phyloP scores from a whole-genome alignment of 2,888 invertebrate genomes.

The Seira musarum region DNA sequence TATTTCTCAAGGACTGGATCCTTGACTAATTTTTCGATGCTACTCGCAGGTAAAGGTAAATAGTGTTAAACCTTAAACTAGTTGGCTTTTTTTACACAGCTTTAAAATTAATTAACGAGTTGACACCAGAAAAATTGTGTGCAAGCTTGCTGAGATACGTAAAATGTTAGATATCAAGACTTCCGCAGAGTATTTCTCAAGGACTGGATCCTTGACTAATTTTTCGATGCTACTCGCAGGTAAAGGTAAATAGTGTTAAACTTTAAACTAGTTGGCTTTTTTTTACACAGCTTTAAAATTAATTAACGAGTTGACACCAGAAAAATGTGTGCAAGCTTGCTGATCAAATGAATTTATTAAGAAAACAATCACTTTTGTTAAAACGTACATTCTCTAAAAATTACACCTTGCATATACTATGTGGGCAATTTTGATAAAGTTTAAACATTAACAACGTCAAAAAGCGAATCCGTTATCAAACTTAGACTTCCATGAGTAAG shows the following conservation, averaged over 20 bases:
- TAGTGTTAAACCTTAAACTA: slow-evolving; percentile 68
- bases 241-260: slow-evolving; percentile 75
- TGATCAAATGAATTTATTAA: too few species aligned
- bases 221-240: slow-evolving; percentile 96
- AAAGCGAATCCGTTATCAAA: too few species aligned
- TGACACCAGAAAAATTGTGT: too few species aligned
- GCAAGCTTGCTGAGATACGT: too few species aligned
- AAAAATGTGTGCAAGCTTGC: too few species aligned
- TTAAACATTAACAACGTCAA: too few species aligned
- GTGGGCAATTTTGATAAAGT: too few species aligned
- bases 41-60: slow-evolving; percentile 87
- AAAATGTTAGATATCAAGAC: slow-evolving; percentile 93
- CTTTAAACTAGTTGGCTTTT: slow-evolving; percentile 6
- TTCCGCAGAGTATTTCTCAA: slow-evolving; percentile 90
- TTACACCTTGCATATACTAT: too few species aligned
- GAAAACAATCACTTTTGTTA: too few species aligned
- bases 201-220: slow-evolving; percentile 91
- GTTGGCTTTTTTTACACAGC: slow-evolving; percentile 21
- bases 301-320: slow-evolving; percentile 15
- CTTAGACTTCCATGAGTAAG: too few species aligned
- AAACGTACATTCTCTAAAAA: too few species aligned
- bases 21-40: slow-evolving; percentile 95
- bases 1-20: slow-evolving; percentile 89
- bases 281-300: slow-evolving; percentile 28
- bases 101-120: slow-evolving; percentile 22